Base-by-base conservation (phyloP, 2,113 vertebrate genomes). In the Cettia cetti region DNA sequence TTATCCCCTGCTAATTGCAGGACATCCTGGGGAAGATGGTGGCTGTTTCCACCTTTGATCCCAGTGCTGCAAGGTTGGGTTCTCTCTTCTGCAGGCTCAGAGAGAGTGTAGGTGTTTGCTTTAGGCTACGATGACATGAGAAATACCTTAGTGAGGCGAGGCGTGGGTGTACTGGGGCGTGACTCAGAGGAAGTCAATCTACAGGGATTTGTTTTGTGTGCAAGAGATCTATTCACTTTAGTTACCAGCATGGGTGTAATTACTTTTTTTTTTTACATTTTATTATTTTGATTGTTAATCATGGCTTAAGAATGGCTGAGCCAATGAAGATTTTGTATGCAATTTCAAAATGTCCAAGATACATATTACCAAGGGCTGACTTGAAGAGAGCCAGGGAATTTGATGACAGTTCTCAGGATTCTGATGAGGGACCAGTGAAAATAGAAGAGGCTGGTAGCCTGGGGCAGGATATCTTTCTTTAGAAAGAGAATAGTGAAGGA, bases 91-190 rank as follows among this genome's bases (percentile, higher is more conserved):
- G 70, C 82, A 91, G 86, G 86, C 76, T 50, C 3, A 1, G 6
- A 84, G 83, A 64, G 53, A 88, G 84, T 95, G 97, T 96, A 97
- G 97, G 96, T 97, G 97, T 98, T 97, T 97, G 97, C 97, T 97
- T 90, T 91, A 86, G 94, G 56, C 97, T 97, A 97, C 3, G 83
- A 97, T 97, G 97, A 97, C 97, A 98, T 94, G 97, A 90, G 61
- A 92, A 98, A 98, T 98, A 97, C 97, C 97, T 98, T 57, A 96
- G 96, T 65, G 80, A 98, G 98, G 98, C 49, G 98, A 98, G 98
- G 98, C 75, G 94, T 95, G 97, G 96, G 97, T 96, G 97, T 97
- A 97, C 50, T 97, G 93, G 96, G 98, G 98, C 85, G 97, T 98
- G 98, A 95, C 96, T 57, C 92, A 92, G 94, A 97, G 97, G 97